Base-by-base conservation (phyloP, 2,797 vertebrate genomes). In the Thunnus albacares region DNA sequence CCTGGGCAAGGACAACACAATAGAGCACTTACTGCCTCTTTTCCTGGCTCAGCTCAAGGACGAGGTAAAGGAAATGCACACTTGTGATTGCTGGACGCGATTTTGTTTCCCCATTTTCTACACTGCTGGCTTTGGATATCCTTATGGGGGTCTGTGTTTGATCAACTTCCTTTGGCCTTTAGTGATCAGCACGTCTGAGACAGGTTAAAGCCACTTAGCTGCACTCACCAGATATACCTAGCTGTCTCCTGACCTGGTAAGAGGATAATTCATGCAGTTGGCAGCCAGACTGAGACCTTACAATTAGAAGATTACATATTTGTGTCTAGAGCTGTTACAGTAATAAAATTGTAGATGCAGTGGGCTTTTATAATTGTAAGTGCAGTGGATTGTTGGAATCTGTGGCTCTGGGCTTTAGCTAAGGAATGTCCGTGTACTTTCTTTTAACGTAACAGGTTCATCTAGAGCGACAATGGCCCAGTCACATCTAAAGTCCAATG, bases 21-120 rank as follows among this genome's bases (percentile, higher is more conserved):
- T 97, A 80, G 96, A 97, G 90, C 96, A 97, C 90, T 94, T 97
- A 78, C 92, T 97, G 90, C 96, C 96, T 57, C 96, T 97, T 45
- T 97, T 97, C 93, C 92, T 97, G 93, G 96, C 96, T 82, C 96
- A 97, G 91, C 96, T 97, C 74, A 97, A 97, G 92, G 96, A 97
- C 55, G 96, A 97, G 96, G 96, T 97, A 94, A 91, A 86, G 49
- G 52, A 87, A 87, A 81, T 65, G 28, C 65, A 68, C 2, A 56
- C 58, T 71, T 71, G 8, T 41, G 33, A 77, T 71, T 60, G 7
- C 47, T 10, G 28, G 3, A 35, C 33, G 17, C 14, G 18, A 2
- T 75, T 74, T 70, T 69, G 8, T 30, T 20, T 35, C 24, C 55
- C 24, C 14, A 10, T 38, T 15, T 55, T 64, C 24, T 68, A 64